Evolutionary conservation across 1,140 invertebrate genomes (phyloP).

Genomic region (Caerostris extrusa): DNA sequence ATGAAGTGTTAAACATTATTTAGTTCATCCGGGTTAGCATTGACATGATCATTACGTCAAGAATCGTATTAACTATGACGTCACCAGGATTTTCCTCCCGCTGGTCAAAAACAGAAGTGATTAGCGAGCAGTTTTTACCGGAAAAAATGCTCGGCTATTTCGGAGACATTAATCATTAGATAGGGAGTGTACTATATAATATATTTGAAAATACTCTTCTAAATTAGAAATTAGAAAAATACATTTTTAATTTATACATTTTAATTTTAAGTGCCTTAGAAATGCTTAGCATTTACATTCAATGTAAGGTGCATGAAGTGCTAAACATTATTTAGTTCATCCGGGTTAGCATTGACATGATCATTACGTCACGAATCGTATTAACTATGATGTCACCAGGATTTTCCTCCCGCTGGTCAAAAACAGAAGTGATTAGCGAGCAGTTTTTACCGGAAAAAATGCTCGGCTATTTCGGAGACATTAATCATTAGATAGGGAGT

Average conservation of each 20-base stretch:
- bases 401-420: slow-evolving; percentile 48
- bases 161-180: too few species aligned
- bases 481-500: too few species aligned
- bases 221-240: too few species aligned
- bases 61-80: slow-evolving; percentile 46
- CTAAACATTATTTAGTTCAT: neutral
- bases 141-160: slow-evolving; percentile 28
- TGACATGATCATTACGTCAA: slow-evolving; percentile 18
- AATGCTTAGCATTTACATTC: neutral
- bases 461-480: too few species aligned
- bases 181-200: too few species aligned
- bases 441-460: slow-evolving; percentile 57
- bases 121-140: slow-evolving; percentile 71
- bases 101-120: slow-evolving; percentile 64
- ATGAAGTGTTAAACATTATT: neutral
- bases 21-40: slow-evolving; percentile 1
- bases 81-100: slow-evolving; percentile 34
- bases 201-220: too few species aligned
- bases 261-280: too few species aligned
- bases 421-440: slow-evolving; percentile 71
- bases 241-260: too few species aligned
- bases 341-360: neutral
- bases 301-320: neutral
- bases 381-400: slow-evolving; percentile 30
- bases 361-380: slow-evolving; percentile 49